phyloP scores from a whole-genome alignment of 2,797 vertebrate species.

The Intellagama lesueurii region DNA sequence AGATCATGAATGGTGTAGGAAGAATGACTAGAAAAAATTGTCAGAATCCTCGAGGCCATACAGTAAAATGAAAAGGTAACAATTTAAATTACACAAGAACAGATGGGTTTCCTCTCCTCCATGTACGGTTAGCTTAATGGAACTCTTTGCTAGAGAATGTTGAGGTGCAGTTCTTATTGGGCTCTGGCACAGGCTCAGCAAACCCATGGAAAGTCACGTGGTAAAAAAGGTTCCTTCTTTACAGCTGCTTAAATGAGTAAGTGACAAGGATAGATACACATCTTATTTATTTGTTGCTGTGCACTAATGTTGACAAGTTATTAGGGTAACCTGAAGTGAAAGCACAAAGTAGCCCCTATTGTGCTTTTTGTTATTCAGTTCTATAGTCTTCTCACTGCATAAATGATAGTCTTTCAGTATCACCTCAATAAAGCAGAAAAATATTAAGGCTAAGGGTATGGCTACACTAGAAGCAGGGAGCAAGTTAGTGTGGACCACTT shows the following conservation, averaged over 20 bases:
- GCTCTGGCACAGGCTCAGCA: neutral
- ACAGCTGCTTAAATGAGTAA: neutral
- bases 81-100: neutral
- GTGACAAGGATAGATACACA: neutral
- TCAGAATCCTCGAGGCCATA: neutral
- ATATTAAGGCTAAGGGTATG: neutral
- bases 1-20: neutral
- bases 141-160: neutral
- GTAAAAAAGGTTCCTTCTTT: neutral
- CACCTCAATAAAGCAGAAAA: constrained; percentile 15
- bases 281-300: neutral
- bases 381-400: neutral
- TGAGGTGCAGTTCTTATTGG: neutral
- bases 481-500: no score
- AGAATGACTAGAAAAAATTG: neutral
- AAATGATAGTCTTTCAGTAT: neutral
- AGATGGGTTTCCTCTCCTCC: neutral
- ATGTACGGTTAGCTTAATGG: neutral
- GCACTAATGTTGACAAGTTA: neutral
- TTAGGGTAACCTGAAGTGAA: neutral
- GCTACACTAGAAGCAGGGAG: no score
- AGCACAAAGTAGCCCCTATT: neutral
- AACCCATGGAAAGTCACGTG: neutral
- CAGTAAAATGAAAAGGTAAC: neutral
- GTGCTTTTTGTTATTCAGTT: neutral